phyloP scores from a whole-genome alignment of 2,888 invertebrate genomes.

The Syritta pipiens region DNA sequence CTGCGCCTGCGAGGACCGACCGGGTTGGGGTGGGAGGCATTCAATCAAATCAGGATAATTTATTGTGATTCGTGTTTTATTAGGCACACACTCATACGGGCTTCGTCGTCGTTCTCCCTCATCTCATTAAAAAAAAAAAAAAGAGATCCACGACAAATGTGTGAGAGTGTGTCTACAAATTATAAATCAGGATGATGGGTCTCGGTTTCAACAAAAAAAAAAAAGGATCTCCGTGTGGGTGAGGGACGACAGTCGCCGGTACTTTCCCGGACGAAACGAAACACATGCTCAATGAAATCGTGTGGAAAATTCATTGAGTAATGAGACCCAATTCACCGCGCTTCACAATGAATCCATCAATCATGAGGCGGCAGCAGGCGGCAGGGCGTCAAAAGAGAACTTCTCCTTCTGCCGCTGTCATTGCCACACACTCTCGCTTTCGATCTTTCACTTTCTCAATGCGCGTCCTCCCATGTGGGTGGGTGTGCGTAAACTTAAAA shows the following conservation, averaged over 20 bases:
- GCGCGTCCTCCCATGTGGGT: too few relatives aligned
- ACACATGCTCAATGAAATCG: slow-evolving; percentile 31
- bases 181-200: too few relatives aligned
- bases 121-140: slow-evolving; percentile 11
- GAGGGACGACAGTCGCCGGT: too few relatives aligned
- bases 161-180: slow-evolving; percentile 12
- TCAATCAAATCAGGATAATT: slow-evolving; percentile 50
- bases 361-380: too few relatives aligned
- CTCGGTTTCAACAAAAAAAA: slow-evolving; percentile 7
- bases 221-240: not conserved
- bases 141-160: not conserved
- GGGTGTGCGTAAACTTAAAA: not conserved
- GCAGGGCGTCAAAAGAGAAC: too few relatives aligned
- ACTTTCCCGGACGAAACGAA: too few relatives aligned
- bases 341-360: slow-evolving; percentile 42
- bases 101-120: not conserved
- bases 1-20: not conserved
- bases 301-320: slow-evolving; percentile 24
- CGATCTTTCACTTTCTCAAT: slow-evolving; percentile 37
- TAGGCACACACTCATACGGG: slow-evolving; percentile 47
- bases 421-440: slow-evolving; percentile 29
- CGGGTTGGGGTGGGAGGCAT: not conserved
- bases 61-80: slow-evolving; percentile 61
- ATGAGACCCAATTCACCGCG: slow-evolving; percentile 12
- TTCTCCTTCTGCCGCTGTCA: not conserved